Evolutionary conservation across 2,888 invertebrate species (phyloP), one percentile per base, ranked within the genome.

Genomic region (Tromatobia lineatoria): DNA sequence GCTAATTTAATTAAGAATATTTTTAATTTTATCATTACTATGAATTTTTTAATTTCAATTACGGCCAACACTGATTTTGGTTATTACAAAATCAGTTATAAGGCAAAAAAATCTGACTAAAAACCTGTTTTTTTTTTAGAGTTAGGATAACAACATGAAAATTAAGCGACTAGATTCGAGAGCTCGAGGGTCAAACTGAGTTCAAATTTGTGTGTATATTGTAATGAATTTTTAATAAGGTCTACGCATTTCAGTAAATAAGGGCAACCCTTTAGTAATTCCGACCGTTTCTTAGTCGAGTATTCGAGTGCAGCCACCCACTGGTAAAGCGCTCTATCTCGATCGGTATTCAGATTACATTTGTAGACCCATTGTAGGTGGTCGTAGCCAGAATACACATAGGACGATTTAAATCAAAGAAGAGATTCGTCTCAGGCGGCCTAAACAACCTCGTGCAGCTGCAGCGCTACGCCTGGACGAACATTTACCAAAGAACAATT

Each of bases 291-390:
- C 83, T 84, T 83, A 80, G 87, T 88, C 86, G 80, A 80, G 87
- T 74, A 92, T 90, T 91, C 89, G 90, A 90, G 90, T 88, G 90
- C 92, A 91, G 87, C 90, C 90, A 91, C 91, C 92, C 90, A 90
- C 91, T 87, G 83, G 71, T 83, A 79, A 87, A 87, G 86, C 82
- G 83, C 18, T 73, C 34, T 47, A 76, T 74, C 75, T 81, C 82
- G 89, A 91, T 90, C 87, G 64, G 87, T 90, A 91, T 90, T 90
- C 89, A 89, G 90, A 91, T 91, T 91, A 89, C 90, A 87, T 88
- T 89, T 86, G 88, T 85, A 67, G 86, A 77, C 79, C 85, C 71
- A 86, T 88, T 87, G 81, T 71, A 25, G 25, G 57, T 20, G 29
- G 69, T 34, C 70, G 76, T 34, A 38, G 34, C 29, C 66, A 78